Evolutionary conservation across 92 coral and sea anemone genomes (phyloP), one percentile per base, ranked within the genome.

Genomic region (Metridium senile): DNA sequence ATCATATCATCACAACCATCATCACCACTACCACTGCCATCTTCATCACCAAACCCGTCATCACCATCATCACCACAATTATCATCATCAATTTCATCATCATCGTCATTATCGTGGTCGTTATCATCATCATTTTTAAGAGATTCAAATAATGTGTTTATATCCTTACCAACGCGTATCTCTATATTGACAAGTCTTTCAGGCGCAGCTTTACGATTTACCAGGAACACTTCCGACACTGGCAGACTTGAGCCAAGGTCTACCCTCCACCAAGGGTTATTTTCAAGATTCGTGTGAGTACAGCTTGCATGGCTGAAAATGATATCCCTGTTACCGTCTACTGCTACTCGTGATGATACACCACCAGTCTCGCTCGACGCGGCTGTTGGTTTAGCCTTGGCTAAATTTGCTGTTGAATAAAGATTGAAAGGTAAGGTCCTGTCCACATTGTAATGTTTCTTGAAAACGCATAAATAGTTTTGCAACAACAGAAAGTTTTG

Each of bases 201-300:
- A 19, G 56, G 20, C 0, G 2, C 1, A 35, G 20, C 19, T 16
- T 1, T 57, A n/a, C 81, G 27, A 46, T 75, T 75, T 13, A 59
- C 57, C 19, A 75, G 11, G 53, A 61, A 34, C 54, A 75, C 54
- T 58, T 59, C 72, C 9, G 45, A 35, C 67, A 64, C 49, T 4
- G 49, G 49, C 49, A 39, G 8, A 39, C 49, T 39, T 23, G 52
- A 64, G 17, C 80, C 84, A n/a, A 84, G 61, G 56, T 84, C 88
- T 27, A 84, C 88, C 2, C 75, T 29, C 88, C 88, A 84, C 88
- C 84, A 78, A 0, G 84, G 88, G 29, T 71, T 46, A 17, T 1
- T 35, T 0, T 9, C 64, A 0, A 25, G 1, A 13, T 21, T 26
- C 0, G 86, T 82, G 11, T 68, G 68, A 0, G 86, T 39, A 71